Conservation (phyloP, 2,113 vertebrate genomes). For the Clarias macrocephalus region DNA sequence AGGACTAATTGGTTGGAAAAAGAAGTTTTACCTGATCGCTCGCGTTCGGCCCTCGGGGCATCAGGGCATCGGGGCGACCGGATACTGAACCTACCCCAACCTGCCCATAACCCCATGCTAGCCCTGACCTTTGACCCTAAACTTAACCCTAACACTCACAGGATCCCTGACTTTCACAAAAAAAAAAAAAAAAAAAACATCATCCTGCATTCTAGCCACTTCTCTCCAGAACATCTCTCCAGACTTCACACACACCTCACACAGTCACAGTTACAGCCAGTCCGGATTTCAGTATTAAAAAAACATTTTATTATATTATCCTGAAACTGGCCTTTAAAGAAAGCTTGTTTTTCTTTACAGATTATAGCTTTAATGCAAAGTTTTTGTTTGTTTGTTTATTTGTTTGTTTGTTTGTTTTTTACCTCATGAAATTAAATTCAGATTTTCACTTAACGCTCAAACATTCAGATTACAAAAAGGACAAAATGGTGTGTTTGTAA, state of each 20-base stretch:
- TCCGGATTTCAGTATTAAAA: neutral
- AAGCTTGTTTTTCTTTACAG: no score
- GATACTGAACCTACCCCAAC: slow-evolving; percentile 67
- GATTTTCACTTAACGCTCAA: neutral
- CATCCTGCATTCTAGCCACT: slow-evolving; percentile 65
- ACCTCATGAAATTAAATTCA: neutral
- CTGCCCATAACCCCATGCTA: slow-evolving; percentile 70
- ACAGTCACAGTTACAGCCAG: neutral
- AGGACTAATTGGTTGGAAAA: slow-evolving; percentile 44
- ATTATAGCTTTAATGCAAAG: no score
- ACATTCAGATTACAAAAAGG: neutral
- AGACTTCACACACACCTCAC: neutral
- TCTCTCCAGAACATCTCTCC: slow-evolving; percentile 57
- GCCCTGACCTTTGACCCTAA: slow-evolving; percentile 64
- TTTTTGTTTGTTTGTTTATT: neutral
- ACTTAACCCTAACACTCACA: slow-evolving; percentile 73
- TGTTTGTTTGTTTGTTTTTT: neutral
- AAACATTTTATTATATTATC: neutral
- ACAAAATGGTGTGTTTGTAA: neutral
- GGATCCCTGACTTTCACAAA: slow-evolving; percentile 60
- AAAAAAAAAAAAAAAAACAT: no score
- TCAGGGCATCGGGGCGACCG: slow-evolving; percentile 44
- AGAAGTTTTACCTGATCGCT: slow-evolving; percentile 53
- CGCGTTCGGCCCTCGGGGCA: slow-evolving; percentile 60
- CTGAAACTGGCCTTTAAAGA: neutral